Evolutionary conservation across 2,113 vertebrate species (phyloP), one percentile per base, ranked within the genome.

Genomic region (Microtus richardsoni): DNA sequence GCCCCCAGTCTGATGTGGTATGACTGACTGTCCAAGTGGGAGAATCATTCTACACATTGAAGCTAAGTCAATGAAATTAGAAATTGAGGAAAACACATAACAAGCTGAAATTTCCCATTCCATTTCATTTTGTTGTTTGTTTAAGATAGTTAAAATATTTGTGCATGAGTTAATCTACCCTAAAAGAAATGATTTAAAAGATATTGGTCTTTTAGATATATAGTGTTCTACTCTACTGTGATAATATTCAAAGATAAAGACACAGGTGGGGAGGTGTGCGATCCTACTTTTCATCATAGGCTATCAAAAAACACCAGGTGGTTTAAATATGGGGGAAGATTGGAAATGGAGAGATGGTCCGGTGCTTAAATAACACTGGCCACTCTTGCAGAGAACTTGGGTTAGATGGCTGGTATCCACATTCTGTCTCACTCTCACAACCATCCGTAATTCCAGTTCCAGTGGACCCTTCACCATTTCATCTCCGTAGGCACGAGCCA

Each of bases 1-100:
- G 98, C 97, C 97, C 93, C 95, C 97, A 96, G 98, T 97, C 98
- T 93, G 93, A 92, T 92, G 97, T 96, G 97, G 91, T 95, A 96
- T 97, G 96, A 98, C 96, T 98, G 97, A 98, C 97, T 97, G 94
- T 13, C 33, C 7, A 97, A 79, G 93, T 97, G 92, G 93, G 93
- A 98, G 97, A 95, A 95, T 78, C 90, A 60, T 2, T 96, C 94
- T 93, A 49, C 73, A 88, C 58, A 66, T 83, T 97, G 91, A 97
- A 98, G 96, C 95, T 80, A 97, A 96, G 96, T 96, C 98, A 98
- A 41, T 95, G 95, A 75, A 98, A 94, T 93, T 91, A 96, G 68
- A 94, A 97, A 96, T 75, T 84, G 82, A 62, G 30, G 70, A 93
- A 97, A 97, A 96, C 21, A 90, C 79, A 95, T 96, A 93, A 66